These are phyloP conservation scores for Nanorana parkeri DNA, from an alignment of 2,113 vertebrate genomes.

Conservation along the genomic window DNA sequence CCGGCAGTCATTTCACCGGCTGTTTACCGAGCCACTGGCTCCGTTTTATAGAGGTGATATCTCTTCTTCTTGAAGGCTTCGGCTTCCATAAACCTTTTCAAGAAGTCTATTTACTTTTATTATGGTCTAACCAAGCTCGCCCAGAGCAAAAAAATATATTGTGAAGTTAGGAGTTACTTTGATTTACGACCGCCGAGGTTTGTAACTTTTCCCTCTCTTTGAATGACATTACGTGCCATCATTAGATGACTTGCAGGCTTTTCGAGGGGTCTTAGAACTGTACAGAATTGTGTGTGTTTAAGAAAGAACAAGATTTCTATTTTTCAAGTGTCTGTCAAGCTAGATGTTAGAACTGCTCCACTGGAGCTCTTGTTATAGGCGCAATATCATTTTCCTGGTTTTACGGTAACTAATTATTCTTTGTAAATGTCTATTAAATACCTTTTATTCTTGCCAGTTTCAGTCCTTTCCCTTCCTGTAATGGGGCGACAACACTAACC, in stretches of 20 bases:
- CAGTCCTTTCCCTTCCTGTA: no score
- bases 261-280: background rate
- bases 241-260: background rate
- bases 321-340: no score
- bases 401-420: no score
- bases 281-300: no score
- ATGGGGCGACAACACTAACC: no score
- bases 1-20: conserved; percentile 44
- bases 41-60: conserved; percentile 4
- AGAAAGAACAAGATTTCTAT: no score
- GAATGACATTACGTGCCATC: conserved; percentile 2
- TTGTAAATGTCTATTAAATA: no score
- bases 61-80: conserved; percentile 15
- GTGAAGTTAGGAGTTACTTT: conserved; percentile 33
- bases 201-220: conserved; percentile 12
- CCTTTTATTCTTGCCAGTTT: no score
- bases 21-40: conserved; percentile 47
- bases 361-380: no score
- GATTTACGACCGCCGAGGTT: conserved; percentile 28
- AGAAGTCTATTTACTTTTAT: conserved; percentile 54
- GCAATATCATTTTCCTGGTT: no score
- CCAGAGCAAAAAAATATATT: conserved; percentile 51
- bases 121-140: conserved; percentile 44
- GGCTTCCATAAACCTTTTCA: conserved; percentile 52
- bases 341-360: no score